phyloP scores from a whole-genome alignment of 2,797 vertebrate species.

The Diglossa cyanea region DNA sequence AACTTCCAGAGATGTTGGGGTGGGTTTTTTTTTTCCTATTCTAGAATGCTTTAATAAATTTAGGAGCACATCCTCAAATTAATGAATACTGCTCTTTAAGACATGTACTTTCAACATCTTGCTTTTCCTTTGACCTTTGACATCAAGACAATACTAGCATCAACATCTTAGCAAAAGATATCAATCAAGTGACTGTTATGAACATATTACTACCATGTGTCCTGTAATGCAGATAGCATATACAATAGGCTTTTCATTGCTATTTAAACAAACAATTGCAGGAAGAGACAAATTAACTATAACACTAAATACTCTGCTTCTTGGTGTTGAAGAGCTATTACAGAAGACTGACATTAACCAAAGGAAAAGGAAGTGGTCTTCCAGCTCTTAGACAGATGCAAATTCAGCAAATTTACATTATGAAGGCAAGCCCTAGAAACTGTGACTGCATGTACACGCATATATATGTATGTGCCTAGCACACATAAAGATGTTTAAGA shows the following conservation, averaged over 20 bases:
- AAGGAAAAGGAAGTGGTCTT: constrained; percentile 33
- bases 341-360: background rate
- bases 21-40: background rate
- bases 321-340: background rate
- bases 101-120: background rate
- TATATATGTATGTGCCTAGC: accelerated
- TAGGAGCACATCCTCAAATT: background rate
- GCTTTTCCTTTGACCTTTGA: background rate
- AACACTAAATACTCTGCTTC: background rate
- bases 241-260: background rate
- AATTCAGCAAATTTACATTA: background rate
- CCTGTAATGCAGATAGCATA: background rate
- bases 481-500: background rate
- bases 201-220: background rate
- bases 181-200: background rate
- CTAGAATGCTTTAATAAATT: background rate
- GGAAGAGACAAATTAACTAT: constrained; percentile 10
- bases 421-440: background rate
- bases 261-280: constrained; percentile 31
- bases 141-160: background rate
- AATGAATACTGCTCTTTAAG: background rate
- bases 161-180: background rate
- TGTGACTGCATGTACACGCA: background rate
- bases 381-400: background rate
- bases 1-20: background rate